Conservation (phyloP, 2,113 vertebrate species). For the Psammodynastes pulverulentus region DNA sequence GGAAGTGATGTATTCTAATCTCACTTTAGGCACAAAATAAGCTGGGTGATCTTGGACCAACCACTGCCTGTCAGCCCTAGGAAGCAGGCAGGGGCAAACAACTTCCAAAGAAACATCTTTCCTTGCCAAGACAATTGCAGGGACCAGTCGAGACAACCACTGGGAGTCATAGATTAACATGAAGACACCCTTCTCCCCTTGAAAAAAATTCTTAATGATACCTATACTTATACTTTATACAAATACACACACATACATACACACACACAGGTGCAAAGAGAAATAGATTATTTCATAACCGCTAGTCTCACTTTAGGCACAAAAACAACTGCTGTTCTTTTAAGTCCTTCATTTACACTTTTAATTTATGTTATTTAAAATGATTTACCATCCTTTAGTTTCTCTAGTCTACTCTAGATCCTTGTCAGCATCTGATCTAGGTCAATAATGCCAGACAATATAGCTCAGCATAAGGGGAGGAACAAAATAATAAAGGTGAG, state of each 20-base stretch:
- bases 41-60: background rate
- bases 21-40: background rate
- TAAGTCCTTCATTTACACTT: background rate
- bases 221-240: too few species aligned
- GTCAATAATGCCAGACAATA: background rate
- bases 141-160: too few species aligned
- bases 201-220: too few species aligned
- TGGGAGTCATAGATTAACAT: too few species aligned
- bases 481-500: too few species aligned
- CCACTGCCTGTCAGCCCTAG: background rate
- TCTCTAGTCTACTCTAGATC: background rate
- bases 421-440: background rate
- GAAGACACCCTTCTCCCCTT: too few species aligned
- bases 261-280: background rate
- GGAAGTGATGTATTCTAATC: background rate
- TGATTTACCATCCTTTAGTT: background rate
- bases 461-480: background rate
- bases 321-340: background rate
- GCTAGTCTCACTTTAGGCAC: background rate
- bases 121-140: background rate
- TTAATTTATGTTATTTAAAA: background rate
- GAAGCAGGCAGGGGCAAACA: background rate
- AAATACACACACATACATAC: too few species aligned
- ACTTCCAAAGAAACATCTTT: background rate
- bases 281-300: background rate